Evolutionary conservation across 92 coral and sea anemone species (phyloP), one percentile per base, ranked within the genome.

Genomic region (Blastomussa wellsi): DNA sequence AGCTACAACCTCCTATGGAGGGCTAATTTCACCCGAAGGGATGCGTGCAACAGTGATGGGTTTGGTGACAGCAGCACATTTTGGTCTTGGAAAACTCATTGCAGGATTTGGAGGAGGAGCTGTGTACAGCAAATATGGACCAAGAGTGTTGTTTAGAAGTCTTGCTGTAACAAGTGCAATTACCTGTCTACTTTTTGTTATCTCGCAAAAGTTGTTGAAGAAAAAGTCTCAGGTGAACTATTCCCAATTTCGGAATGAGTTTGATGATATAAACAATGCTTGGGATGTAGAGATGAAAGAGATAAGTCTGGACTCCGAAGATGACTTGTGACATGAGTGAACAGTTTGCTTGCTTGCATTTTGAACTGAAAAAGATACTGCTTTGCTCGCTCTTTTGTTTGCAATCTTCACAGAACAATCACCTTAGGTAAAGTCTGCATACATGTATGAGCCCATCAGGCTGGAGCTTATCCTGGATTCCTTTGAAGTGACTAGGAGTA

Each of bases 101-200:
- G 90, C 92, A 4, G 92, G 92, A 10, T 80, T 86, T 33, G 92
- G 83, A 36, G 87, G 87, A 72, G 90, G 92, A 24, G 79, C 75
- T 19, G 52, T 90, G 36, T 90, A 90, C 60, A 32, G 79, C 47
- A 52, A 44, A 28, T 81, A 75, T 77, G 92, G 90, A 17, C 90
- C 92, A 42, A 76, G 90, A 74, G 76, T 60, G 49, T 52, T 86
- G 16, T 90, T 90, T 39, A 78, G 90, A 77, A 74, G 92, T 26
- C 60, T 90, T 31, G 92, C 90, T 19, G 31, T 82, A 0, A 62
- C 79, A 67, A 78, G 80, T 79, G 51, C 84, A 44, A 48, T 71
- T 48, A 81, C 88, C 72, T 57, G 92, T 13, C 9, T 86, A 5
- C 22, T 81, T 13, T 90, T 86, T 81, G 83, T 82, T 47, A 1